Conservation (phyloP, 2,797 vertebrate genomes). For the Champsocephalus gunnari region DNA sequence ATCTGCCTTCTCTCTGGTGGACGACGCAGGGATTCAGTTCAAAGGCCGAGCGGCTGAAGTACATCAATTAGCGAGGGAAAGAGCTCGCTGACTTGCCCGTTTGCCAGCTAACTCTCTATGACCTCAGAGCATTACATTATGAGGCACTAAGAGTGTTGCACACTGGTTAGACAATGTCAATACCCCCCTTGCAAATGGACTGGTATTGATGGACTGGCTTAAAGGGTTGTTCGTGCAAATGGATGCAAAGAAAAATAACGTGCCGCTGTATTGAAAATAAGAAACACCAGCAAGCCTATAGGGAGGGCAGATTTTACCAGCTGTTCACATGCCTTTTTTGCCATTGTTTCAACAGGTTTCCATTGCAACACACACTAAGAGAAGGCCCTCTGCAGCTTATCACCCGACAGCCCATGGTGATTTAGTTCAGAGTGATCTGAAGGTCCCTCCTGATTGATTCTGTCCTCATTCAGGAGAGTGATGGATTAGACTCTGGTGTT, state of each 20-base stretch:
- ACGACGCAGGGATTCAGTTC: conserved; percentile 81
- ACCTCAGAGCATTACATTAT: conserved; percentile 76
- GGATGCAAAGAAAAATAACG: conserved; percentile 66
- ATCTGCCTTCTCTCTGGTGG: conserved; percentile 79
- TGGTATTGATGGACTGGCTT: conserved; percentile 74
- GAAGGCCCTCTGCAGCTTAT: conserved; percentile 48
- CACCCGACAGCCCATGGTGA: conserved; percentile 66
- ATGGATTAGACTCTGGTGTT: conserved; percentile 69
- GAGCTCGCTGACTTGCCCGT: conserved; percentile 52
- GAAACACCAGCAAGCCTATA: background rate
- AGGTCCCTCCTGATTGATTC: conserved; percentile 76
- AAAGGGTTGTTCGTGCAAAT: conserved; percentile 66
- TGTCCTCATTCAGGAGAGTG: conserved; percentile 75
- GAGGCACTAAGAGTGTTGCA: conserved; percentile 55
- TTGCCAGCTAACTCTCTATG: conserved; percentile 69
- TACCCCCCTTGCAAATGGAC: conserved; percentile 70
- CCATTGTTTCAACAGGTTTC: conserved; percentile 47
- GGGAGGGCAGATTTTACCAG: too few species aligned
- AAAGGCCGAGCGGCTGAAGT: conserved; percentile 83
- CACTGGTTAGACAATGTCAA: conserved; percentile 59
- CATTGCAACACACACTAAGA: conserved; percentile 42
- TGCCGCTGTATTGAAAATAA: conserved; percentile 2
- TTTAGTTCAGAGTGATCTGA: conserved; percentile 64
- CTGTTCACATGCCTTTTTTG: conserved; percentile 46
- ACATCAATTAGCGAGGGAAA: conserved; percentile 80